Evolutionary conservation across 2,888 invertebrate species (phyloP).

Genomic region (Ophioninae sp.): DNA sequence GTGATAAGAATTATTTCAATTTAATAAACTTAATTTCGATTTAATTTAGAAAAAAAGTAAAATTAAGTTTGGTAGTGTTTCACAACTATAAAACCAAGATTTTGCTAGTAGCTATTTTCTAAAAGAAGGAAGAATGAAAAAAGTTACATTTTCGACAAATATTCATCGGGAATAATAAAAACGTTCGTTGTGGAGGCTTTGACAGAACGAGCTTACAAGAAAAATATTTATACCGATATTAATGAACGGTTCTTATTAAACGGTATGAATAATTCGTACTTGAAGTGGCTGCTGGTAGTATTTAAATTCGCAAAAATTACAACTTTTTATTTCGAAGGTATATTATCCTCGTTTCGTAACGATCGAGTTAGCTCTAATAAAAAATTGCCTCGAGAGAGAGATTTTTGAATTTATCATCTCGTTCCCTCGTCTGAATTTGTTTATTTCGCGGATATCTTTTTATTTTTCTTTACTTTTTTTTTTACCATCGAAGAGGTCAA

Average conservation of each 20-base stretch:
- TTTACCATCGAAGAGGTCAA: constrained; percentile 20
- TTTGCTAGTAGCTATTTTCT: background rate
- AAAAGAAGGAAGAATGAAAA: background rate
- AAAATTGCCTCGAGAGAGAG: constrained; percentile 6
- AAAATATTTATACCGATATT: background rate
- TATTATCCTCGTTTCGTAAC: background rate
- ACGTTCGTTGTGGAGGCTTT: background rate
- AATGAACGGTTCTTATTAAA: background rate
- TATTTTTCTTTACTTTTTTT: background rate
- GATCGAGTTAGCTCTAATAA: background rate
- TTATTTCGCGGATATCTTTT: background rate
- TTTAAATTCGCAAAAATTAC: background rate
- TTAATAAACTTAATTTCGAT: too few relatives aligned
- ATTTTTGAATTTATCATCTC: background rate
- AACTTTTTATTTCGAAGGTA: background rate
- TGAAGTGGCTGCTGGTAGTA: background rate
- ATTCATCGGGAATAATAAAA: background rate
- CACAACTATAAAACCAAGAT: too few relatives aligned
- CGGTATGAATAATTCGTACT: background rate
- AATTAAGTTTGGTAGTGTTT: too few relatives aligned
- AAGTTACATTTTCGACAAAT: background rate
- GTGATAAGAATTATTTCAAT: too few relatives aligned
- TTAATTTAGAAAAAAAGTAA: too few relatives aligned
- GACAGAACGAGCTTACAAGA: background rate
- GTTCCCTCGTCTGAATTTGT: constrained; percentile 24